phyloP scores from a whole-genome alignment of 1,140 invertebrate genomes.

The Heliconius melpomene region DNA sequence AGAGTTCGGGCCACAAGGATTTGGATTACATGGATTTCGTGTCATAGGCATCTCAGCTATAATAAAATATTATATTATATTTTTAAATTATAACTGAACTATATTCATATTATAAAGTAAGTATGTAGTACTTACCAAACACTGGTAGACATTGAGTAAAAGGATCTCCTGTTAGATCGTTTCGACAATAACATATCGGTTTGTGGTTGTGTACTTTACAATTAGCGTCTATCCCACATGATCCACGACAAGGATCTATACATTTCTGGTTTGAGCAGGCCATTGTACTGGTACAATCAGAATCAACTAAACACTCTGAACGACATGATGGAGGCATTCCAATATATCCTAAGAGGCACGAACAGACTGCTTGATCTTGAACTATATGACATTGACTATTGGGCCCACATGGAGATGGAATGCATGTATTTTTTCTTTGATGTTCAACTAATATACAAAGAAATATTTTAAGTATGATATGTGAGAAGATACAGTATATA shows the following conservation, averaged over 20 bases:
- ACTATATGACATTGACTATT: conserved; percentile 86
- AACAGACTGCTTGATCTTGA: conserved; percentile 84
- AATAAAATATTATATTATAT: conserved; percentile 33
- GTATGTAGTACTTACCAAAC: conserved; percentile 53
- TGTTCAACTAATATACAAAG: conserved; percentile 49
- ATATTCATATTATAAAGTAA: conserved; percentile 6
- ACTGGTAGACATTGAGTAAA: conserved; percentile 74
- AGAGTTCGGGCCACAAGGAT: conserved; percentile 87
- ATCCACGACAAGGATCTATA: conserved; percentile 88
- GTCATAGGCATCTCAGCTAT: conserved; percentile 76
- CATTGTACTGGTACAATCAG: conserved; percentile 89
- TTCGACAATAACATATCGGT: conserved; percentile 84
- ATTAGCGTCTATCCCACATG: conserved; percentile 84
- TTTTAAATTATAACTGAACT: neutral
- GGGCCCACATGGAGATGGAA: conserved; percentile 84
- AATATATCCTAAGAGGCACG: conserved; percentile 86
- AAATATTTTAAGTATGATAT: neutral
- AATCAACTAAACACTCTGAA: conserved; percentile 87
- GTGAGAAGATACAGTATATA: neutral
- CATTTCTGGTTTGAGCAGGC: conserved; percentile 93
- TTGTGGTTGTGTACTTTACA: conserved; percentile 84
- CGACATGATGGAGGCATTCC: conserved; percentile 88
- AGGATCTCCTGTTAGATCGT: conserved; percentile 83
- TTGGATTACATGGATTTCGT: conserved; percentile 81
- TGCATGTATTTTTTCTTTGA: conserved; percentile 79